phyloP scores from a whole-genome alignment of 2,888 invertebrate genomes.

The Brachylomia viminalis region DNA sequence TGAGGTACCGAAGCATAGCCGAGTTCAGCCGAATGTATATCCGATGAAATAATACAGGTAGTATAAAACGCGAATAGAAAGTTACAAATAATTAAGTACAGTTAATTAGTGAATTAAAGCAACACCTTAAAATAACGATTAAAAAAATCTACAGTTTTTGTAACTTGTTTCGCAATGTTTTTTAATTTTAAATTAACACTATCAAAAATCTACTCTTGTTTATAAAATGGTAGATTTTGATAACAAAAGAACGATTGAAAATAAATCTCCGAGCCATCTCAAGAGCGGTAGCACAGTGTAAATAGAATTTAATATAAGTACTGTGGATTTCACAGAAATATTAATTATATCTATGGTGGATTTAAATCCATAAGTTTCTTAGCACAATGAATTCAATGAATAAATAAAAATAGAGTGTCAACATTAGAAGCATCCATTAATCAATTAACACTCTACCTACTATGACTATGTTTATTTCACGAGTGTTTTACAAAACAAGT shows the following conservation, averaged over 20 bases:
- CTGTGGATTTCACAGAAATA: no score
- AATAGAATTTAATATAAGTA: background rate
- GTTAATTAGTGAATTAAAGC: no score
- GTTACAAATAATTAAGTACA: background rate
- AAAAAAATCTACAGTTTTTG: background rate
- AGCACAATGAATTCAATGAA: slow-evolving; percentile 1
- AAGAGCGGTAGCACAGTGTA: background rate
- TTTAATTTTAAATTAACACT: background rate
- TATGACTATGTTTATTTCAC: background rate
- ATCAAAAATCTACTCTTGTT: no score
- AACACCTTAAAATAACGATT: background rate
- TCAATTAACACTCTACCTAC: slow-evolving; percentile 43
- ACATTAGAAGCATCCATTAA: slow-evolving; percentile 16
- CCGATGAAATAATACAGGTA: slow-evolving; percentile 8
- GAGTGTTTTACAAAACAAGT: slow-evolving; percentile 16
- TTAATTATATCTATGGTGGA: no score
- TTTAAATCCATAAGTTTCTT: background rate
- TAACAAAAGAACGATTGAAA: background rate
- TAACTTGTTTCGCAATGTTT: background rate
- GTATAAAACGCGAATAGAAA: background rate
- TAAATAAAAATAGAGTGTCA: background rate
- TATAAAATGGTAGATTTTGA: no score
- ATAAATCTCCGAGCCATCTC: background rate
- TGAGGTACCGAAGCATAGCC: slow-evolving; percentile 1
- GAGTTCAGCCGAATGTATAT: slow-evolving; percentile 19